phyloP scores from a whole-genome alignment of 2,888 invertebrate species.

The Ochropacha duplaris region DNA sequence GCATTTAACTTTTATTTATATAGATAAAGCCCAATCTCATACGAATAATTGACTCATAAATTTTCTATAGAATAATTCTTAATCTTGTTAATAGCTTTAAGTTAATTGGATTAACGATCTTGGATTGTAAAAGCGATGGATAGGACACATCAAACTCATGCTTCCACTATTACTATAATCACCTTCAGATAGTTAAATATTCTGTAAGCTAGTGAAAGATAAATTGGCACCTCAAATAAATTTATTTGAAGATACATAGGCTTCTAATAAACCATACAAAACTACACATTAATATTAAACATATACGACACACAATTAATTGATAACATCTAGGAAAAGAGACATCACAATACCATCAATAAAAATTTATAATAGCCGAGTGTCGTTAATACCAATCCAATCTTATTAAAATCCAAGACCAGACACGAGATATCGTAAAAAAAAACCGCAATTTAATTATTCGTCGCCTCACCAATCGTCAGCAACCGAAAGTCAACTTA shows the following conservation, averaged over 20 bases:
- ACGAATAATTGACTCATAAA: background rate
- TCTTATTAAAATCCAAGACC: background rate
- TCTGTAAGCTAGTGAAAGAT: too few species aligned
- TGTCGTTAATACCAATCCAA: background rate
- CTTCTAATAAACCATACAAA: background rate
- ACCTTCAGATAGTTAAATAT: too few species aligned
- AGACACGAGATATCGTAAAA: background rate
- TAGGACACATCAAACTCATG: background rate
- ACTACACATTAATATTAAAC: background rate
- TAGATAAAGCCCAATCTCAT: background rate
- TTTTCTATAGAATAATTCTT: background rate
- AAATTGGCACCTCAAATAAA: too few species aligned
- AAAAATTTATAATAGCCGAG: background rate
- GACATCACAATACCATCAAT: background rate
- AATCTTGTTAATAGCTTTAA: background rate
- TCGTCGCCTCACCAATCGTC: constrained; percentile 7
- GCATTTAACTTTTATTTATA: too few species aligned
- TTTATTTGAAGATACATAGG: background rate
- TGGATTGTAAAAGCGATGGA: background rate
- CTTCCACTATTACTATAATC: too few species aligned
- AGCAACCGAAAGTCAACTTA: constrained; percentile 3
- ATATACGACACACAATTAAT: background rate
- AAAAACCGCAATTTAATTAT: constrained; percentile 1
- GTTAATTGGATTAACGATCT: background rate
- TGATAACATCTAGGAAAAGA: background rate